These are phyloP conservation scores for Cataglyphis hispanica DNA, from an alignment of 1,140 invertebrate species.

Conservation along the genomic window DNA sequence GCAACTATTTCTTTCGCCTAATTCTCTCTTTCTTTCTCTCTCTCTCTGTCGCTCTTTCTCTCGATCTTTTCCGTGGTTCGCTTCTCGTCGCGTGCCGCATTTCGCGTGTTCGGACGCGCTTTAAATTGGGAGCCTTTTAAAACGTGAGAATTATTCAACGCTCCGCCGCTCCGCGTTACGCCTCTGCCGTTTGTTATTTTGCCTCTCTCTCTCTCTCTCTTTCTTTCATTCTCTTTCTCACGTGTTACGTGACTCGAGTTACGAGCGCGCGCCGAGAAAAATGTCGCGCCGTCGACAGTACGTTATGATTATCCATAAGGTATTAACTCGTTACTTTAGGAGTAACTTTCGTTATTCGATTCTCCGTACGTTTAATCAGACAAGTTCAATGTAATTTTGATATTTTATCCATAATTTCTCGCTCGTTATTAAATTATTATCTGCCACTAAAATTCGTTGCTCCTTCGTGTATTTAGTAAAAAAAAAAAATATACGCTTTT, in stretches of 20 bases:
- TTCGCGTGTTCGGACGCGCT: conserved; percentile 55
- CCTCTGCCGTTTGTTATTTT: conserved; percentile 58
- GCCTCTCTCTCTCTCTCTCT: neutral
- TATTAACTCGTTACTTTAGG: conserved; percentile 57
- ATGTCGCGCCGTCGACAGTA: conserved; percentile 56
- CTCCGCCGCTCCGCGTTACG: conserved; percentile 29
- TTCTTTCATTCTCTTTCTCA: neutral
- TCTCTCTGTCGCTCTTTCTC: neutral
- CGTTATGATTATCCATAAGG: conserved; percentile 56
- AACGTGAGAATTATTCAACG: conserved; percentile 65
- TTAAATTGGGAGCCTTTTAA: conserved; percentile 63
- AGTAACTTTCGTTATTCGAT: neutral
- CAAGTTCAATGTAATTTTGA: neutral
- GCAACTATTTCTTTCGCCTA: neutral
- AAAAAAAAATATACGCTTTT: too few relatives aligned
- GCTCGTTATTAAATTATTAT: neutral
- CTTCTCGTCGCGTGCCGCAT: conserved; percentile 49
- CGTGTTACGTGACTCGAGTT: conserved; percentile 62
- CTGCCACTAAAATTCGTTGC: too few relatives aligned
- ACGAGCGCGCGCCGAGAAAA: conserved; percentile 43
- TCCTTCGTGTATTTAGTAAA: too few relatives aligned
- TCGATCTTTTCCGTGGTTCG: neutral
- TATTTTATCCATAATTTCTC: neutral
- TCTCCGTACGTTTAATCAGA: neutral
- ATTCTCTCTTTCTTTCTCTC: neutral